Evolutionary conservation across 35 echinoderm and acorn worm genomes (phyloP).

Genomic region (Apostichopus californicus): DNA sequence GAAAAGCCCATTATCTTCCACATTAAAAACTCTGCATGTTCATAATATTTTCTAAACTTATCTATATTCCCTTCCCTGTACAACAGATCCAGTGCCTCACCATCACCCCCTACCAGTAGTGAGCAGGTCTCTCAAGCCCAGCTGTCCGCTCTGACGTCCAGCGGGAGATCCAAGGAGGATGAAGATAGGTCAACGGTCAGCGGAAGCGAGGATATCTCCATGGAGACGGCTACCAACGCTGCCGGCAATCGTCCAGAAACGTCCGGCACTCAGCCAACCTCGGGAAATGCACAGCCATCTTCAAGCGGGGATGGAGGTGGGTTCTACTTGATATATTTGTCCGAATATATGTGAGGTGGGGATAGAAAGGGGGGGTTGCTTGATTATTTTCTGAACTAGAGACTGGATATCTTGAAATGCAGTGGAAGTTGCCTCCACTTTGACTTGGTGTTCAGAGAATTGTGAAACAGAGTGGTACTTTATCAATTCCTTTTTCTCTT

Average conservation of each 20-base stretch:
- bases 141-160: conserved; percentile 24
- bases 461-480: too few relatives aligned
- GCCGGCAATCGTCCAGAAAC: conserved; percentile 10
- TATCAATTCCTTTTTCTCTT: too few relatives aligned
- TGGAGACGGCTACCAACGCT: conserved; percentile 6
- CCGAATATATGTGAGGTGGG: too few relatives aligned
- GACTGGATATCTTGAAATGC: too few relatives aligned
- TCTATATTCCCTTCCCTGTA: neutral
- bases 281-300: conserved; percentile 52
- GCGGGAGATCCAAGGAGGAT: conserved; percentile 33
- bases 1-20: too few relatives aligned
- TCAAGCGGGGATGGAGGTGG: conserved; percentile 54
- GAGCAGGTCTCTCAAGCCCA: conserved; percentile 40
- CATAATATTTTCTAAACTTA: too few relatives aligned
- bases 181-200: conserved; percentile 42
- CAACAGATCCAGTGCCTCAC: conserved; percentile 40
- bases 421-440: too few relatives aligned
- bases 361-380: too few relatives aligned
- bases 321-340: neutral
- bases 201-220: conserved; percentile 40
- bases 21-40: too few relatives aligned
- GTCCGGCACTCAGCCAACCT: conserved; percentile 35
- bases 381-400: too few relatives aligned
- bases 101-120: conserved; percentile 53
- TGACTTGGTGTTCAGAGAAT: too few relatives aligned